phyloP scores from a whole-genome alignment of 2,113 vertebrate genomes.

The Papio anubis region DNA sequence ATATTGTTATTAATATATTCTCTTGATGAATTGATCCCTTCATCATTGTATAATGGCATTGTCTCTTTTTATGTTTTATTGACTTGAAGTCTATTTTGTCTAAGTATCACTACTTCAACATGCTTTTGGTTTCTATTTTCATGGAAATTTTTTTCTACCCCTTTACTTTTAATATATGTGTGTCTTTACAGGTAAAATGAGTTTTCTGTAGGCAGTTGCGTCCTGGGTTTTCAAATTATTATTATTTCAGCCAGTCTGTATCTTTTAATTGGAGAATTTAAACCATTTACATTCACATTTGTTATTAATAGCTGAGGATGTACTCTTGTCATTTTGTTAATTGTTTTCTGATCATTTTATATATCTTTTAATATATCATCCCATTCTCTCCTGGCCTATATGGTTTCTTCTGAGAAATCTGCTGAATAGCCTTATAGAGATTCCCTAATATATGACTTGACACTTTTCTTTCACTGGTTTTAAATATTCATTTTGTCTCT shows the following conservation, averaged over 20 bases:
- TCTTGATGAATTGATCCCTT: not conserved
- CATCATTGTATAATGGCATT: not conserved
- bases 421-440: not conserved
- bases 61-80: not conserved
- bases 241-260: not conserved
- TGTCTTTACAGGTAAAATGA: not conserved
- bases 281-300: not conserved
- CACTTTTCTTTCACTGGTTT: not conserved
- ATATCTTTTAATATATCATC: not conserved
- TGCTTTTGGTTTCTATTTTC: not conserved
- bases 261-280: not conserved
- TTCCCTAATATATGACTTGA: not conserved
- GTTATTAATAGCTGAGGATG: not conserved
- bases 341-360: not conserved
- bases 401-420: not conserved
- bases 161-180: not conserved
- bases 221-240: not conserved
- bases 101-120: not conserved
- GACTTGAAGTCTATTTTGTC: not conserved
- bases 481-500: not conserved
- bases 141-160: not conserved
- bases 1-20: not conserved
- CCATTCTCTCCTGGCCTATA: not conserved
- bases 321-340: not conserved
- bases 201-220: not conserved